Base-by-base conservation (phyloP, 2,113 vertebrate species). In the Menidia beryllina region DNA sequence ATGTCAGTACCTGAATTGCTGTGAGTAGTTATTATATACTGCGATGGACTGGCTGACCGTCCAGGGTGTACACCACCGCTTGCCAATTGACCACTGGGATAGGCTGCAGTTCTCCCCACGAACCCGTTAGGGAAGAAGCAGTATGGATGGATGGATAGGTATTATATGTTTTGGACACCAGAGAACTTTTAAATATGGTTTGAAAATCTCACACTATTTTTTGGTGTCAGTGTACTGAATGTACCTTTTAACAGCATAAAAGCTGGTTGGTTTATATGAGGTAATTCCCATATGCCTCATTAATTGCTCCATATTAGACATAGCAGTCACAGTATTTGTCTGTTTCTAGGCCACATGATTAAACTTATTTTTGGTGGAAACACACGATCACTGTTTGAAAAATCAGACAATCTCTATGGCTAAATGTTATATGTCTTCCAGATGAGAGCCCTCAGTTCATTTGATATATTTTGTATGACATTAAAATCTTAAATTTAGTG, bases 141-240 rank as follows among this genome's bases (percentile, higher is more conserved):
- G n/a, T n/a, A n/a, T n/a, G n/a, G n/a, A n/a, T n/a, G n/a, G n/a
- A n/a, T n/a, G n/a, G n/a, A n/a, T n/a, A n/a, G n/a, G n/a, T n/a
- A n/a, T n/a, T n/a, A n/a, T 68, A n/a, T 21, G 24, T 27, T 55
- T 24, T 36, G 1, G 45, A 26, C 45, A 74, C 41, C 51, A 55
- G 68, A 64, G 50, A 24, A 57, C 11, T 36, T 36, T 57, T 12
- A 38, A 20, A 56, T n/a, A 4, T 24, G 64, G 7, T 36, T 15
- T 48, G 4, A 34, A 68, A 45, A 19, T 47, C 0, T 19, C 34
- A 38, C 19, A 38, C 21, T 47, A 9, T 21, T 45, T 30, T 62
- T 51, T 49, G 43, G 25, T 20, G 24, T 48, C 60, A 19, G 69
- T 43, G 47, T 63, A 26, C 47, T 54, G 19, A 25, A 61, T 9